These are phyloP conservation scores for Yponomeuta malinellus DNA, from an alignment of 2,888 invertebrate species.

Conservation along the genomic window DNA sequence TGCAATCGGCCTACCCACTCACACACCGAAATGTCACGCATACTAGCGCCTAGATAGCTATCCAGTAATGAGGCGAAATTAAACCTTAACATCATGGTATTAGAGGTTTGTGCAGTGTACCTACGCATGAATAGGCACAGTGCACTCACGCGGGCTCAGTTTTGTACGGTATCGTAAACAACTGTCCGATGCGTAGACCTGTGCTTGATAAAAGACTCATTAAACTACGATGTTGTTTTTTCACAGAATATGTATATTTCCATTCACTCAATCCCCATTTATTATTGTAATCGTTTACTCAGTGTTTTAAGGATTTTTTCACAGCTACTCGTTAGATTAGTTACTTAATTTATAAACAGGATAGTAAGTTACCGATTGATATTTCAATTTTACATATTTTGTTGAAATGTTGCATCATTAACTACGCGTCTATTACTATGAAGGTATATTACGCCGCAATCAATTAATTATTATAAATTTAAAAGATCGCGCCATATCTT, in stretches of 20 bases:
- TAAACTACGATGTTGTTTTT: constrained; percentile 33
- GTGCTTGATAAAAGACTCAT: constrained; percentile 48
- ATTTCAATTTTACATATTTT: not conserved
- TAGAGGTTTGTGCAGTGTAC: constrained; percentile 35
- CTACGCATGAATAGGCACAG: constrained; percentile 34
- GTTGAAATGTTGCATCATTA: not conserved
- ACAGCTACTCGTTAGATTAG: too few species aligned
- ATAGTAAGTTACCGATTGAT: too few species aligned
- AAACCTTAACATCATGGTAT: constrained; percentile 32
- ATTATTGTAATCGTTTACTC: too few species aligned
- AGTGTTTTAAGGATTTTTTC: too few species aligned
- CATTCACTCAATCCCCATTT: not conserved
- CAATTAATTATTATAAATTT: not conserved
- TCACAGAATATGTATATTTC: constrained; percentile 25
- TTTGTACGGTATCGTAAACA: constrained; percentile 66
- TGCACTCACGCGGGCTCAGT: constrained; percentile 49
- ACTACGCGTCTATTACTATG: not conserved
- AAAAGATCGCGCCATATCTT: not conserved
- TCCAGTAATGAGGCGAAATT: constrained; percentile 26
- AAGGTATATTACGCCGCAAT: not conserved
- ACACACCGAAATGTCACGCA: constrained; percentile 53
- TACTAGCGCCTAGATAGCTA: constrained; percentile 27
- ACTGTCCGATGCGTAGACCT: constrained; percentile 54
- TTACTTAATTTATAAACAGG: not conserved
- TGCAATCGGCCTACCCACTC: constrained; percentile 59